Evolutionary conservation across 2,797 vertebrate species (phyloP).

Genomic region (Hemibagrus guttatus): DNA sequence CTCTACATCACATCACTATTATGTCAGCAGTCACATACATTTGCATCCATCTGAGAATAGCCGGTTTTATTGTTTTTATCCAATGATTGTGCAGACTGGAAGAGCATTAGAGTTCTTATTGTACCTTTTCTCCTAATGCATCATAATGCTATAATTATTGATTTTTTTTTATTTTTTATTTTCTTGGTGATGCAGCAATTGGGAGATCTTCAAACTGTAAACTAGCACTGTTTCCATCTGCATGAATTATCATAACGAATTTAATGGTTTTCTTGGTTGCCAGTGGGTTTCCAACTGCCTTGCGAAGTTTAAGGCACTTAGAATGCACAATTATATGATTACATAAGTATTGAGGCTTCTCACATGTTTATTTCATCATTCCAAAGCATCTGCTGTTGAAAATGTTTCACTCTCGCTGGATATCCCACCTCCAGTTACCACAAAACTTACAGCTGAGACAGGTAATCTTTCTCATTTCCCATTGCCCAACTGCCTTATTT

Average conservation of each 20-base stretch:
- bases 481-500: neutral
- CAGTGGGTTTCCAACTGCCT: neutral
- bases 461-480: conserved; percentile 1
- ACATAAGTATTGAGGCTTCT: neutral
- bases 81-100: neutral
- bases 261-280: too few relatives aligned
- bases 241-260: neutral
- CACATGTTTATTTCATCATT: neutral
- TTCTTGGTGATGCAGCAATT: neutral
- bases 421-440: neutral
- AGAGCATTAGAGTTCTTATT: neutral
- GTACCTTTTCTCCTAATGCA: neutral
- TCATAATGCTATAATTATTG: neutral
- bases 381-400: neutral
- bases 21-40: neutral
- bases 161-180: neutral
- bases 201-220: neutral
- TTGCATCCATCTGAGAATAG: neutral
- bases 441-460: neutral
- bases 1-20: neutral
- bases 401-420: neutral
- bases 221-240: neutral
- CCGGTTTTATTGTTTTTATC: neutral
- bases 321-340: neutral
- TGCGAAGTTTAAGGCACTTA: neutral